phyloP scores from a whole-genome alignment of 2,888 invertebrate species.

The Cyaniris semiargus region DNA sequence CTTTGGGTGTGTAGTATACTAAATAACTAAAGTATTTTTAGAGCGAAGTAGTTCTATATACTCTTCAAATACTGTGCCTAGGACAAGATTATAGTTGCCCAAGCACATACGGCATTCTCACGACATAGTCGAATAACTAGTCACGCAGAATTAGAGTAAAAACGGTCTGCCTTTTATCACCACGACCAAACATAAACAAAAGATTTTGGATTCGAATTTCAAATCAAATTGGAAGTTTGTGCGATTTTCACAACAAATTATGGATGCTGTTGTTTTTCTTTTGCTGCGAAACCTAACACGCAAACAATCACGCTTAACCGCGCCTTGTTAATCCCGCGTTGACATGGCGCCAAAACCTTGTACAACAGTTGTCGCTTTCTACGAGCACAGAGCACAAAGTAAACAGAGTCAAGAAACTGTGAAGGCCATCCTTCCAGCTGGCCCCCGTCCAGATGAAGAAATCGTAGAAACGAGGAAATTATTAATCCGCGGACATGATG shows the following conservation, averaged over 20 bases:
- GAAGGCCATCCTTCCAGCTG: conserved; percentile 18
- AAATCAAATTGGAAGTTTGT: too few species aligned
- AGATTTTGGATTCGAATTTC: neutral
- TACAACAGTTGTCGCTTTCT: conserved; percentile 24
- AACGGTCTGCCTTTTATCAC: too few species aligned
- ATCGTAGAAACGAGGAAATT: conserved; percentile 28
- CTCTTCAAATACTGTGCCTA: too few species aligned
- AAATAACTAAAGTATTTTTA: too few species aligned
- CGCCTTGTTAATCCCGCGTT: neutral
- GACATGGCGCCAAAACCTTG: conserved; percentile 1
- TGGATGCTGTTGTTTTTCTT: neutral
- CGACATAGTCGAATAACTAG: too few species aligned
- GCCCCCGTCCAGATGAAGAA: conserved; percentile 19
- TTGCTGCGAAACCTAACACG: neutral
- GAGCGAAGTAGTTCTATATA: too few species aligned
- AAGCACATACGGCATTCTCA: too few species aligned
- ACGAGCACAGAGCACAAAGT: conserved; percentile 9
- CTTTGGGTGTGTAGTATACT: too few species aligned
- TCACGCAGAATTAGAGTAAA: too few species aligned
- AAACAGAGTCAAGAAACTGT: conserved; percentile 31
- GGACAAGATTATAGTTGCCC: too few species aligned
- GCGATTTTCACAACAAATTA: too few species aligned
- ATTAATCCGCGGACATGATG: conserved; percentile 8
- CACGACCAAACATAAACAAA: too few species aligned
- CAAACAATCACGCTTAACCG: neutral